Conservation (phyloP, 2,113 vertebrate genomes). For the Aphelocoma coerulescens region DNA sequence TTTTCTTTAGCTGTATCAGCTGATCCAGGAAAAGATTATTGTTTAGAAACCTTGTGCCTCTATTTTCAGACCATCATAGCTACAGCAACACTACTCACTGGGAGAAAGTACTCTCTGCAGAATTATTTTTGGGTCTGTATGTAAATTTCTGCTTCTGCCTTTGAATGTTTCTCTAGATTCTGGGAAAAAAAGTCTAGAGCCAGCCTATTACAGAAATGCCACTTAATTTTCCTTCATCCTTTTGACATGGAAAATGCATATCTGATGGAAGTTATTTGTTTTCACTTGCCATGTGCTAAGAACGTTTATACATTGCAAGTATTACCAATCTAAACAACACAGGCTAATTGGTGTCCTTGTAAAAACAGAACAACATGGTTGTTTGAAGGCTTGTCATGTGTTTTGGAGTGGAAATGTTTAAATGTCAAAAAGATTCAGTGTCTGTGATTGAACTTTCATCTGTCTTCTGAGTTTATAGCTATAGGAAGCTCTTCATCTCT, state of each 20-base stretch:
- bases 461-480: not conserved
- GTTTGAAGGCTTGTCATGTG: conserved; percentile 65
- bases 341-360: conserved; percentile 62
- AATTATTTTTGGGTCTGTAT: not conserved
- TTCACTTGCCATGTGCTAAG: conserved; percentile 63
- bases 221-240: conserved; percentile 17
- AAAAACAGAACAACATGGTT: conserved; percentile 68
- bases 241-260: conserved; percentile 40
- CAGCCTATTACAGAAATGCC: not conserved
- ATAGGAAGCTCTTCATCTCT: conserved; percentile 6
- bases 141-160: not conserved
- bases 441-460: conserved; percentile 16
- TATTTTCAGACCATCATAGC: not conserved
- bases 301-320: conserved; percentile 54
- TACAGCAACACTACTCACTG: not conserved
- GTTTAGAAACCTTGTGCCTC: not conserved
- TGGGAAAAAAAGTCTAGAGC: not conserved
- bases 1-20: conserved; percentile 10
- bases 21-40: not conserved
- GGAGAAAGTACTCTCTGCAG: not conserved
- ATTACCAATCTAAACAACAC: conserved; percentile 69
- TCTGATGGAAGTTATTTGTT: conserved; percentile 64
- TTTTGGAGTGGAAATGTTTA: conserved; percentile 39
- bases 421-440: conserved; percentile 41
- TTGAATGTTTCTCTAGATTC: not conserved